Evolutionary conservation across 2,888 invertebrate genomes (phyloP).

Genomic region (Amphipyra tragopoginis): DNA sequence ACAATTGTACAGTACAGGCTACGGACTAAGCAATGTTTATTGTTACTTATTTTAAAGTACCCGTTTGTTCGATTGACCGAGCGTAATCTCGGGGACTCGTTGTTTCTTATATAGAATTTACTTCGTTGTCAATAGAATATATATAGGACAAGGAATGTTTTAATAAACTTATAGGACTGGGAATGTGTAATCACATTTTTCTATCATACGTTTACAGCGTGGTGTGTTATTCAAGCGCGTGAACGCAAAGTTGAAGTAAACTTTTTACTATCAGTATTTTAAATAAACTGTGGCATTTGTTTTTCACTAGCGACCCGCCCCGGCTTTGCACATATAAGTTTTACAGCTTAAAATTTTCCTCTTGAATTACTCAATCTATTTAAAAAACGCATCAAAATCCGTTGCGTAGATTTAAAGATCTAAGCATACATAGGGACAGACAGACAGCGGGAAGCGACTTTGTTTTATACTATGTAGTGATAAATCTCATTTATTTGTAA

Average conservation of each 20-base stretch:
- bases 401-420: too few relatives aligned
- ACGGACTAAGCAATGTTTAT: slow-evolving; percentile 49
- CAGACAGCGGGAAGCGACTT: too few relatives aligned
- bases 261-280: neutral
- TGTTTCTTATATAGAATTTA: slow-evolving; percentile 3
- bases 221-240: too few relatives aligned
- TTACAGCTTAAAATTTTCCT: too few relatives aligned
- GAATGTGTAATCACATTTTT: neutral
- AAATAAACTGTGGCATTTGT: too few relatives aligned
- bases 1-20: slow-evolving; percentile 54
- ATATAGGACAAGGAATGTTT: neutral
- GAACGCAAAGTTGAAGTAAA: neutral
- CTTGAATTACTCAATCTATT: too few relatives aligned
- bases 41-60: slow-evolving; percentile 6
- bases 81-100: slow-evolving; percentile 1
- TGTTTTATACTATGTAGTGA: too few relatives aligned
- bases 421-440: too few relatives aligned
- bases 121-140: neutral
- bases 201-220: neutral
- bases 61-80: slow-evolving; percentile 13
- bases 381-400: too few relatives aligned
- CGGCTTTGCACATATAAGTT: too few relatives aligned
- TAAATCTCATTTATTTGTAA: too few relatives aligned
- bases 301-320: too few relatives aligned
- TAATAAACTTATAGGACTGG: neutral